Percentiles rank a stretch among this genome's conserved stretches.
These are phyloP conservation scores for Alosa alosa DNA, from an alignment of 2,113 vertebrate species.

Conservation along the genomic window DNA sequence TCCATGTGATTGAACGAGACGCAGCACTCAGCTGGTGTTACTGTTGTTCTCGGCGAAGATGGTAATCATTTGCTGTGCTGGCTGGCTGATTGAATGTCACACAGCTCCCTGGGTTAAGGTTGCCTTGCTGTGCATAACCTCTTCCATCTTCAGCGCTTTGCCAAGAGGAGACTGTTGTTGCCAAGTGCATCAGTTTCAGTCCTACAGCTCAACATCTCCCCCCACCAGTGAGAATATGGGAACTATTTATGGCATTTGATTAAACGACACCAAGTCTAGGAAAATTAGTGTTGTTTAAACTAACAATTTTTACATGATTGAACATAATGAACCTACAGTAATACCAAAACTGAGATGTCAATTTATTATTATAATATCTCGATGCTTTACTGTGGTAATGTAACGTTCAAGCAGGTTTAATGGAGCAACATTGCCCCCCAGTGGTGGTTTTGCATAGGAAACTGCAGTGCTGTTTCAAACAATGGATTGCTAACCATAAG, in stretches of 20 bases:
- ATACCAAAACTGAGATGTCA: not conserved
- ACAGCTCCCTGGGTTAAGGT: slow-evolving; percentile 46
- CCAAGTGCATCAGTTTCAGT: not conserved
- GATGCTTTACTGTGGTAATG: not conserved
- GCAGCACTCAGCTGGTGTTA: slow-evolving; percentile 52
- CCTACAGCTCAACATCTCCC: slow-evolving; percentile 57
- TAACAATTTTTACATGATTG: not conserved
- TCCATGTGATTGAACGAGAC: slow-evolving; percentile 55
- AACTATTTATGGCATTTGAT: not conserved
- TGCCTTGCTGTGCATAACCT: slow-evolving; percentile 53
- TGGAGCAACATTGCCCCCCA: not conserved
- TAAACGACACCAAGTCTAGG: not conserved
- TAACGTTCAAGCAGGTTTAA: not conserved
- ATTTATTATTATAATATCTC: not conserved
- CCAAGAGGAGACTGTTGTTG: slow-evolving; percentile 19
- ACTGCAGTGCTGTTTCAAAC: not conserved
- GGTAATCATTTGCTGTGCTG: slow-evolving; percentile 58
- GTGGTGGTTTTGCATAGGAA: not conserved
- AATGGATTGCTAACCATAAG: not conserved
- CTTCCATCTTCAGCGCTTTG: slow-evolving; percentile 28
- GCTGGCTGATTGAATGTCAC: slow-evolving; percentile 60
- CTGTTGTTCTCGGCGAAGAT: slow-evolving; percentile 57
- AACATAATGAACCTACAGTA: not conserved
- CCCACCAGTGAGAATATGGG: slow-evolving; percentile 33
- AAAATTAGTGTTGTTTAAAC: not conserved